Conservation (phyloP, 2,113 vertebrate genomes). For the Asarcornis scutulata region DNA sequence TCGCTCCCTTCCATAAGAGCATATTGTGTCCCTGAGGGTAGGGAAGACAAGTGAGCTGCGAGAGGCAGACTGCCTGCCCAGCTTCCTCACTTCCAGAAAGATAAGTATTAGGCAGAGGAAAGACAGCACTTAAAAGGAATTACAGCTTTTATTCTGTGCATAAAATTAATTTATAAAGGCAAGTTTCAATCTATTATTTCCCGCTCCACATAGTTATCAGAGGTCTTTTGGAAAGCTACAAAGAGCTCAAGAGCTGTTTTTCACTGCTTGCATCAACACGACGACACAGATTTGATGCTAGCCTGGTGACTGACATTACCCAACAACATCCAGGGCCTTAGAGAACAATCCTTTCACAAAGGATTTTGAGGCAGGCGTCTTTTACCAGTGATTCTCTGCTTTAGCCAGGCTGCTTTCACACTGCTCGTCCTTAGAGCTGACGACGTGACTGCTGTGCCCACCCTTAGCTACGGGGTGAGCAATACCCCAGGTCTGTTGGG, state of each 20-base stretch:
- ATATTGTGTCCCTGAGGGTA: conserved; percentile 38
- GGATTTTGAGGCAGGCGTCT: neutral
- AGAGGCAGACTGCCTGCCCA: conserved; percentile 29
- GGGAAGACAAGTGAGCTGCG: conserved; percentile 45
- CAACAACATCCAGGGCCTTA: neutral
- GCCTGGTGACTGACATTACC: neutral
- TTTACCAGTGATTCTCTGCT: neutral
- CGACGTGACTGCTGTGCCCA: neutral
- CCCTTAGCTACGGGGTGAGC: rapidly evolving
- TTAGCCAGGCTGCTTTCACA: neutral
- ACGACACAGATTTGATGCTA: neutral
- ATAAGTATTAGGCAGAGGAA: neutral
- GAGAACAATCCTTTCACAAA: neutral
- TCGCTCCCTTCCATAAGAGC: conserved; percentile 18
- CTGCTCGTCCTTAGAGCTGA: neutral
- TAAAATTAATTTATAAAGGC: neutral
- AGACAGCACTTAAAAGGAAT: neutral
- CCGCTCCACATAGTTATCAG: neutral
- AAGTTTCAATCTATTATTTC: neutral
- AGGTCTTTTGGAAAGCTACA: neutral
- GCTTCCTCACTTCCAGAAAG: conserved; percentile 15
- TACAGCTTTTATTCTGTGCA: neutral
- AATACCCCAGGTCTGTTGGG: neutral
- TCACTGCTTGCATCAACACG: neutral
- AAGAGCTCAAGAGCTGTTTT: neutral